These are phyloP conservation scores for Blastobasis lacticolella DNA, from an alignment of 2,888 invertebrate genomes.

Conservation along the genomic window DNA sequence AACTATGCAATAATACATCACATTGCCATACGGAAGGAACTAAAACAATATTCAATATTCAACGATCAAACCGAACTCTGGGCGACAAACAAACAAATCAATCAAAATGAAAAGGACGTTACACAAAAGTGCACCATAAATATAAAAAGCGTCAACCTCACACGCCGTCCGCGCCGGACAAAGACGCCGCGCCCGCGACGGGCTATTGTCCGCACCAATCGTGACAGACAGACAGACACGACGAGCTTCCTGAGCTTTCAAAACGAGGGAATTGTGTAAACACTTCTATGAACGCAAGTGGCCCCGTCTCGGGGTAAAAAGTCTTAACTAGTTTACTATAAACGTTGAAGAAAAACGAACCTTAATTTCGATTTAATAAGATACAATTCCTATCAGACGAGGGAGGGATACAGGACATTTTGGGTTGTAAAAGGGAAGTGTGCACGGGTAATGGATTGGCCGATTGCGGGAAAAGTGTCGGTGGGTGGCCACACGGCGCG, in stretches of 20 bases:
- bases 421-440: conserved; percentile 24
- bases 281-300: conserved; percentile 37
- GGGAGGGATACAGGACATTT: conserved; percentile 17
- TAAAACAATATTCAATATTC: no score
- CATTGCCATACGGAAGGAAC: no score
- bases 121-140: neutral
- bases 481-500: conserved; percentile 51
- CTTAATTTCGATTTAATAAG: neutral
- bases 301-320: neutral
- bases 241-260: conserved; percentile 57
- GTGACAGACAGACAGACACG: conserved; percentile 49
- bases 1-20: no score
- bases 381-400: neutral
- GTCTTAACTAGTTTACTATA: neutral
- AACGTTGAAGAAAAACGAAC: conserved; percentile 11
- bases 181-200: neutral
- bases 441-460: conserved; percentile 52
- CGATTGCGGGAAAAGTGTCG: conserved; percentile 42
- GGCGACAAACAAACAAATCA: neutral
- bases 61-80: no score
- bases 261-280: conserved; percentile 47
- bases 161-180: neutral
- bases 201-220: conserved; percentile 34
- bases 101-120: conserved; percentile 1
- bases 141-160: conserved; percentile 3